These are phyloP conservation scores for Allygus modestus DNA, from an alignment of 2,888 invertebrate species.

Conservation along the genomic window DNA sequence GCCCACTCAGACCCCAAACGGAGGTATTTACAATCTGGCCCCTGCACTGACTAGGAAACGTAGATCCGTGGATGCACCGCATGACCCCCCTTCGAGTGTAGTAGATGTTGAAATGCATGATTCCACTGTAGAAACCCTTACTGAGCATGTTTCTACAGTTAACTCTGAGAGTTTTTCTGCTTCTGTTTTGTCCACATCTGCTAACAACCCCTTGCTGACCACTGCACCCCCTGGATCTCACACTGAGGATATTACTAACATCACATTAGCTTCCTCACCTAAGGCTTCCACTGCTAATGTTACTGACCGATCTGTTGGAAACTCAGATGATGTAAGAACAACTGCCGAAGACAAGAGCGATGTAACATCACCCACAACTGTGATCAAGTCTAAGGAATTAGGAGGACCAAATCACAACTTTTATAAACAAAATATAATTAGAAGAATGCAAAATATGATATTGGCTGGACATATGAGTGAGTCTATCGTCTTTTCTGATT, in stretches of 20 bases:
- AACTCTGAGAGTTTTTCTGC: slow-evolving; percentile 2
- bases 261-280: background rate
- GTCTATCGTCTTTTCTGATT: background rate
- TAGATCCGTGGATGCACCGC: slow-evolving; percentile 83
- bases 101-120: slow-evolving; percentile 69
- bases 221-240: background rate
- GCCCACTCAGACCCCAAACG: slow-evolving; percentile 76
- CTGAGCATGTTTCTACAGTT: slow-evolving; percentile 36
- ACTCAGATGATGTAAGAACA: background rate
- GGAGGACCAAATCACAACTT: slow-evolving; percentile 28
- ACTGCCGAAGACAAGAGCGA: background rate
- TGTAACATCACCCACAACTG: background rate
- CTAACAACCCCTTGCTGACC: background rate
- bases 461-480: slow-evolving; percentile 47
- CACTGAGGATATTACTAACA: background rate
- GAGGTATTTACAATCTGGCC: slow-evolving; percentile 75
- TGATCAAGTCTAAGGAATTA: background rate
- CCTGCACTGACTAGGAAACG: slow-evolving; percentile 76
- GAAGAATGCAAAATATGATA: slow-evolving; percentile 49
- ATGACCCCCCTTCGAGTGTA: slow-evolving; percentile 74
- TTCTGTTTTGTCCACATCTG: slow-evolving; percentile 2
- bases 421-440: slow-evolving; percentile 40
- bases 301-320: background rate
- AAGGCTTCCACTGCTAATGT: background rate
- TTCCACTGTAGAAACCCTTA: slow-evolving; percentile 29